Evolutionary conservation across 2,797 vertebrate genomes (phyloP), one percentile per base, ranked within the genome.

Genomic region (Notolepis coatsorum): DNA sequence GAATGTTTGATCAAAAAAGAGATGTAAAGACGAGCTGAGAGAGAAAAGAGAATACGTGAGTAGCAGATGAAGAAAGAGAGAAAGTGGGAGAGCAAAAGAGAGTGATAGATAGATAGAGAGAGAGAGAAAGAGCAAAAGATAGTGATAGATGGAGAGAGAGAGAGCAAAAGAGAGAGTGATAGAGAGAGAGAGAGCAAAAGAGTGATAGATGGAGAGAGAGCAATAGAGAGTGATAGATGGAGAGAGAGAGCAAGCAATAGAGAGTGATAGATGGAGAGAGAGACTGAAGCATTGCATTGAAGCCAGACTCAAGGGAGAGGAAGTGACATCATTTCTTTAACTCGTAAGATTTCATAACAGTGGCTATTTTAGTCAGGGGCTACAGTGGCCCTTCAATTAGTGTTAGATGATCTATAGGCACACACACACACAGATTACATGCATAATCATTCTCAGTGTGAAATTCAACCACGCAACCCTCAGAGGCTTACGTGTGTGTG

Each of bases 1-100:
- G 47, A 54, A 81, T 80, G 77, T 85, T 76, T 86, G 85, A 90
- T 90, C 86, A 81, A 65, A 81, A 72, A 45, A 61, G 20, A 24
- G 60, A 10, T 72, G 74, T 74, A 57, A 68, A 71, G 72, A 41
- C 56, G 49, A 71, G 35, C 13, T 24, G 37, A 35, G 65, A 80
- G 65, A 8, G 18, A 67, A 81, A 77, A 75, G 68, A 66, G 75
- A 86, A 84, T 72, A 67, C 77, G 70, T 75, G 55, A 83, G 74
- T 52, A 82, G 77, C 50, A 70, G 64, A 84, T 74, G 51, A 80
- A 75, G 77, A 24, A 48, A 10, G 20, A 54, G 53, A 51, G 65
- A 77, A 68, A 68, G 49, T 64, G 27, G 21, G 51, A 50, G 54
- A 75, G 54, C 48, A 73, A 21, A n/a, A 7, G 23, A 56, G 60